Base-by-base conservation (phyloP, 1,140 invertebrate species). In the Drepana arcuata region DNA sequence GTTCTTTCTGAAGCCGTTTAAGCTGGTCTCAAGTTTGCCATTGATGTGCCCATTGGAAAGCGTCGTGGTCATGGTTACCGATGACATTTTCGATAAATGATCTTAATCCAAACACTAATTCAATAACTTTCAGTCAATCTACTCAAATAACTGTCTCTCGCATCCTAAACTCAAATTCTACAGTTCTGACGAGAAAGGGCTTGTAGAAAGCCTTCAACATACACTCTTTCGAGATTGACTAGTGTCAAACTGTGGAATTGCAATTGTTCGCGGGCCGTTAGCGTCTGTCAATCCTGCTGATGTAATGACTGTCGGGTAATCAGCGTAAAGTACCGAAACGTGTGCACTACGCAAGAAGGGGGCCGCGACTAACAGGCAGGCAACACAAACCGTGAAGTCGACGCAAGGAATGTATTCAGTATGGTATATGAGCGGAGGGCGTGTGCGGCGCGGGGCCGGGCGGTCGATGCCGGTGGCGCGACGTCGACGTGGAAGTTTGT, bases 401-500 rank as follows among this genome's bases (percentile, higher is more conserved):
- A 48, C 45, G 52, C 47, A 53, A 46, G 50, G 67, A 62, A 58
- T 61, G 60, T 61, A 50, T 46, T 27, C 41, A 30, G 37, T 41
- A 47, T 34, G 42, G 34, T 15, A 37, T 33, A 41, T 26, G 14
- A 28, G 50, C 42, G 49, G 52, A 53, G 18, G 53, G 43, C 12
- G 42, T 41, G 12, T 16, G 36, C 10, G 35, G 28, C 28, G 38
- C 23, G 34, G 16, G 43, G 48, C n/a, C n/a, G n/a, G 55, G 51
- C 41, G 55, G 59, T 44, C 36, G 56, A 39, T 42, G 56, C 31
- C 44, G 58, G 71, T 81, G 73, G 75, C 75, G 75, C 71, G 75
- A 78, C 65, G 75, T 53, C 71, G 63, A 80, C 75, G 75, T 78
- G 75, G 75, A 80, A 64, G 71, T 59, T 67, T 57, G 70, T 45